phyloP scores from a whole-genome alignment of 2,888 invertebrate genomes.

The Tetrapedia diversipes region DNA sequence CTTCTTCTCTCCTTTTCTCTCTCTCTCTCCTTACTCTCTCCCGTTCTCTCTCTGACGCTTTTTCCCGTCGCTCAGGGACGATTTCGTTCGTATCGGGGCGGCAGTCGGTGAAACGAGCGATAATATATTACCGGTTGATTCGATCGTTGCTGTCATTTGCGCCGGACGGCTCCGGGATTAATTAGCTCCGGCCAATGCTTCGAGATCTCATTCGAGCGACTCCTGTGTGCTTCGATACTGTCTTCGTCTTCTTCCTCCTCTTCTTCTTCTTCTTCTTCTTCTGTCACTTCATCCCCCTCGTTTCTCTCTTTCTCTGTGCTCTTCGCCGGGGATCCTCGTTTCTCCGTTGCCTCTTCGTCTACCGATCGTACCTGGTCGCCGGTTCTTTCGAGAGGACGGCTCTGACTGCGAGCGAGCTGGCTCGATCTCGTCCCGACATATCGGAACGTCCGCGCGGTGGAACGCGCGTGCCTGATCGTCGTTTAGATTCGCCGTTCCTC shows the following conservation, averaged over 20 bases:
- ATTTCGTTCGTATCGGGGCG: constrained; percentile 60
- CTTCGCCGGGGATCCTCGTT: not conserved
- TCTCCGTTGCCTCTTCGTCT: constrained; percentile 3
- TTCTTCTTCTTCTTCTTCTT: constrained; percentile 33
- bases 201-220: constrained; percentile 63
- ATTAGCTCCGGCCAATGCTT: constrained; percentile 67
- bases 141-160: constrained; percentile 72
- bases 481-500: constrained; percentile 64
- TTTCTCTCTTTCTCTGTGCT: too few species aligned
- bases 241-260: constrained; percentile 35
- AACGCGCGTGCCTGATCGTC: constrained; percentile 72
- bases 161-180: constrained; percentile 70
- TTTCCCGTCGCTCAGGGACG: constrained; percentile 48
- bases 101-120: constrained; percentile 66
- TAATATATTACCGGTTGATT: constrained; percentile 71
- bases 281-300: not conserved
- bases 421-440: constrained; percentile 62
- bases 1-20: constrained; percentile 3
- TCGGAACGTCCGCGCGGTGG: constrained; percentile 66
- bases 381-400: constrained; percentile 49
- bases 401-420: constrained; percentile 29
- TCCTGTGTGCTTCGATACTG: constrained; percentile 53
- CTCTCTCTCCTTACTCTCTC: not conserved
- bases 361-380: constrained; percentile 14
- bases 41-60: constrained; percentile 35